Percentiles rank a stretch among this genome's conserved stretches.
Evolutionary conservation across 2,113 vertebrate species (phyloP).

Genomic region (Cynoglossus semilaevis): DNA sequence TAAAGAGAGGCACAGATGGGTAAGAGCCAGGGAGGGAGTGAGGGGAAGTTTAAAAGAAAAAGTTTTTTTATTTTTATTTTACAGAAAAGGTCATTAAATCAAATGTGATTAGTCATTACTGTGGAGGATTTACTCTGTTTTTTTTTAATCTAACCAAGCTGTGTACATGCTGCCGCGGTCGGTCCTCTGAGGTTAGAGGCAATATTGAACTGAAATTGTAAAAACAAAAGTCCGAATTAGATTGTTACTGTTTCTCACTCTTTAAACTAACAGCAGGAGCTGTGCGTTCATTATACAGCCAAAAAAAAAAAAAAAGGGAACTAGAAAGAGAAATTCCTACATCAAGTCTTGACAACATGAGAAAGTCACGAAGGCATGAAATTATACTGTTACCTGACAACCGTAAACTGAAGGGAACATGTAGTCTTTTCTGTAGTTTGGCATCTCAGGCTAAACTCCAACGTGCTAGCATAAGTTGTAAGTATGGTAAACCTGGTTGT

Average conservation of each 20-base stretch:
- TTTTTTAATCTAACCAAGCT: constrained; percentile 30
- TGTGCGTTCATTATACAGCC: background rate
- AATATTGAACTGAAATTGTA: constrained; percentile 23
- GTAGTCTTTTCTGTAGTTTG: too few relatives aligned
- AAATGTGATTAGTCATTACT: constrained; percentile 51
- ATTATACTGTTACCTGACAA: too few relatives aligned
- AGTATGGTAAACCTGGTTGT: too few relatives aligned
- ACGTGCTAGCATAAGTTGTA: too few relatives aligned
- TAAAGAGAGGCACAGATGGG: constrained; percentile 25
- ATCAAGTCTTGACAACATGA: too few relatives aligned
- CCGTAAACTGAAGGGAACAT: too few relatives aligned
- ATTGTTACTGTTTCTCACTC: constrained; percentile 23
- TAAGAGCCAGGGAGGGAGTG: constrained; percentile 25
- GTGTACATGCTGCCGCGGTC: constrained; percentile 10
- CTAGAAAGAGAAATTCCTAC: constrained; percentile 7
- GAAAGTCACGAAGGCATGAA: too few relatives aligned
- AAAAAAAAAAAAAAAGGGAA: constrained; percentile 2
- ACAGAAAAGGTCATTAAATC: constrained; percentile 50
- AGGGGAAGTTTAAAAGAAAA: constrained; percentile 36
- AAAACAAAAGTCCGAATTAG: constrained; percentile 29
- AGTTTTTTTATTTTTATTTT: constrained; percentile 17
- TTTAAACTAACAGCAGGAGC: constrained; percentile 4
- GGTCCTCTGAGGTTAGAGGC: constrained; percentile 9
- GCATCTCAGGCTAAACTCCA: too few relatives aligned
- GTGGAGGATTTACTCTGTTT: constrained; percentile 31